Evolutionary conservation across 2,113 vertebrate species (phyloP).

Genomic region (Zeus faber): DNA sequence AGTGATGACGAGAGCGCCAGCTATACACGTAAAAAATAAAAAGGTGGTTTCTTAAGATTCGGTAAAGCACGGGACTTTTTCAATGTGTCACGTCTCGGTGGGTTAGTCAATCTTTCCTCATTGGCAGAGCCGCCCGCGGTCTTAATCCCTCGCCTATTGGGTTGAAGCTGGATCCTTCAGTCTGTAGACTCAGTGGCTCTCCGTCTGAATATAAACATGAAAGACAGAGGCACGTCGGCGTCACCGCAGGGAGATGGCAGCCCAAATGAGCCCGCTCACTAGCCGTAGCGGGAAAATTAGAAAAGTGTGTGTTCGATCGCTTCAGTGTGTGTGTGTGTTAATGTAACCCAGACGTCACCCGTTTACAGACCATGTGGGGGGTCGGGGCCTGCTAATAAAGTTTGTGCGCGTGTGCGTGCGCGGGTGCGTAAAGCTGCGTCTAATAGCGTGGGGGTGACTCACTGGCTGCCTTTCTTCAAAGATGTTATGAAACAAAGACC

Average conservation of each 20-base stretch:
- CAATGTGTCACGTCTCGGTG: conserved; percentile 51
- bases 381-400: conserved; percentile 57
- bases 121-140: conserved; percentile 46
- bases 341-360: conserved; percentile 68
- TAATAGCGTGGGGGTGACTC: conserved; percentile 23
- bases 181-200: conserved; percentile 67
- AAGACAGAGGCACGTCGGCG: conserved; percentile 72
- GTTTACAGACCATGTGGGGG: conserved; percentile 64
- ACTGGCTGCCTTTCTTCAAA: conserved; percentile 31
- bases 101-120: conserved; percentile 65
- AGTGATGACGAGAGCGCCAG: no score
- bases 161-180: conserved; percentile 59
- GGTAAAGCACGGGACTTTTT: conserved; percentile 43
- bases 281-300: conserved; percentile 65
- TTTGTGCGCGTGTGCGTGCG: conserved; percentile 17
- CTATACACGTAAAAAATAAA: no score
- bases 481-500: conserved; percentile 39
- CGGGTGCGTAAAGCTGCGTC: no score
- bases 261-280: conserved; percentile 52
- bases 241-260: conserved; percentile 76
- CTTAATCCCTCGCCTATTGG: conserved; percentile 54
- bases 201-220: conserved; percentile 71
- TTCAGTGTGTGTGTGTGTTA: conserved; percentile 46
- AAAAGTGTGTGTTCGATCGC: conserved; percentile 54
- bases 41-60: no score